Percentiles rank a stretch among this genome's conserved stretches.
Conservation (phyloP, 1,140 invertebrate species). For the Hyphantria cunea region DNA sequence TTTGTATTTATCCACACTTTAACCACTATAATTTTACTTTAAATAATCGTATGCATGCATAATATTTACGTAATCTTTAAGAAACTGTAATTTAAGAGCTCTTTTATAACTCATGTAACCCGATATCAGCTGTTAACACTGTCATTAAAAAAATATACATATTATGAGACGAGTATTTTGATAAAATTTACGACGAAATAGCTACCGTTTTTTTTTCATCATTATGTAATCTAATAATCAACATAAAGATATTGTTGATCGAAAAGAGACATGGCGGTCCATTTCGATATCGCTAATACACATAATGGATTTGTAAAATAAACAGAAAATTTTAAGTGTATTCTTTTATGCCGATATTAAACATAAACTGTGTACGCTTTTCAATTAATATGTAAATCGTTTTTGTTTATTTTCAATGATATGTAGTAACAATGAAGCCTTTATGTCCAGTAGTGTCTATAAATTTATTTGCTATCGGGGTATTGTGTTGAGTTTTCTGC, state of each 20-base stretch:
- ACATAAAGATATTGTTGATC: constrained; percentile 12
- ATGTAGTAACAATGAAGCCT: constrained; percentile 7
- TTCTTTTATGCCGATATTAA: constrained; percentile 39
- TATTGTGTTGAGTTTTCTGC: background rate
- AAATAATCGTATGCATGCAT: too few relatives aligned
- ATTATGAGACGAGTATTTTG: background rate
- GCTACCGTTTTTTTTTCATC: constrained; percentile 6
- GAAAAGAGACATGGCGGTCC: constrained; percentile 18
- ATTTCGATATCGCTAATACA: constrained; percentile 7
- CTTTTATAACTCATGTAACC: constrained; percentile 4
- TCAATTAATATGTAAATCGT: constrained; percentile 58
- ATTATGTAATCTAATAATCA: constrained; percentile 15
- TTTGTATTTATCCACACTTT: too few relatives aligned
- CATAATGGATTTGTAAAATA: constrained; percentile 36
- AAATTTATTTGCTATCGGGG: background rate
- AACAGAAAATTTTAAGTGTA: constrained; percentile 40
- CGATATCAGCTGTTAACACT: constrained; percentile 1
- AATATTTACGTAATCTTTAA: background rate
- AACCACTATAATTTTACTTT: too few relatives aligned
- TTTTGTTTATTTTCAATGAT: constrained; percentile 15
- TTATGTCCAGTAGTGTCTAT: background rate
- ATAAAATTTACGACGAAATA: constrained; percentile 10
- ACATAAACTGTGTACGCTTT: constrained; percentile 42
- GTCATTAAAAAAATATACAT: background rate
- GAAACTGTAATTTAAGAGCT: background rate